Percentiles rank a stretch among this genome's conserved stretches.
Evolutionary conservation across 1,140 invertebrate genomes (phyloP).

Genomic region (Bombus polaris): DNA sequence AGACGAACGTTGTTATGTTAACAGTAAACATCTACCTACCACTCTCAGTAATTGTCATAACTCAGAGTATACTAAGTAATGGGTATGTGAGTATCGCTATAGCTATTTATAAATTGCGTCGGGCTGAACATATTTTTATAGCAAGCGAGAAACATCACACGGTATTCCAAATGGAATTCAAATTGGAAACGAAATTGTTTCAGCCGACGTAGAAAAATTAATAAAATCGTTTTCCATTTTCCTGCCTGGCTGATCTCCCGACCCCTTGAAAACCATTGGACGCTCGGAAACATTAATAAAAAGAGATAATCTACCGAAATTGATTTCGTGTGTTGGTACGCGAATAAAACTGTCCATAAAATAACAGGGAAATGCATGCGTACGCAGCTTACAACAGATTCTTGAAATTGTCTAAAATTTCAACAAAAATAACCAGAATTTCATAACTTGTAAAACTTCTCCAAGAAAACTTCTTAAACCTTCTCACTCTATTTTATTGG

Average conservation of each 20-base stretch:
- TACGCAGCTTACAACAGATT: neutral
- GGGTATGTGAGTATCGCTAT: neutral
- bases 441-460: no score
- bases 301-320: conserved; percentile 13
- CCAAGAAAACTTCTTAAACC: no score
- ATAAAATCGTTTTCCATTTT: conserved; percentile 12
- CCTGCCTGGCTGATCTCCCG: neutral
- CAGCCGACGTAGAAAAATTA: conserved; percentile 30
- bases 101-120: conserved; percentile 2
- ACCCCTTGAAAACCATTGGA: neutral
- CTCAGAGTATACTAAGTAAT: neutral
- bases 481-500: no score
- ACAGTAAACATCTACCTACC: neutral
- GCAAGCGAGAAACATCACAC: neutral
- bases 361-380: neutral
- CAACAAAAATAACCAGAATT: neutral
- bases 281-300: conserved; percentile 8
- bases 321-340: conserved; percentile 5
- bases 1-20: no score
- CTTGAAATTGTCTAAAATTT: neutral
- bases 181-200: conserved; percentile 34
- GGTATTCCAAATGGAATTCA: neutral
- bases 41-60: neutral
- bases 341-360: neutral
- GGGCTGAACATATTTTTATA: conserved; percentile 10